Percentiles rank a stretch among this genome's conserved stretches.
phyloP scores from a whole-genome alignment of 2,888 invertebrate genomes.

The Amblyjoppa fuscipennis region DNA sequence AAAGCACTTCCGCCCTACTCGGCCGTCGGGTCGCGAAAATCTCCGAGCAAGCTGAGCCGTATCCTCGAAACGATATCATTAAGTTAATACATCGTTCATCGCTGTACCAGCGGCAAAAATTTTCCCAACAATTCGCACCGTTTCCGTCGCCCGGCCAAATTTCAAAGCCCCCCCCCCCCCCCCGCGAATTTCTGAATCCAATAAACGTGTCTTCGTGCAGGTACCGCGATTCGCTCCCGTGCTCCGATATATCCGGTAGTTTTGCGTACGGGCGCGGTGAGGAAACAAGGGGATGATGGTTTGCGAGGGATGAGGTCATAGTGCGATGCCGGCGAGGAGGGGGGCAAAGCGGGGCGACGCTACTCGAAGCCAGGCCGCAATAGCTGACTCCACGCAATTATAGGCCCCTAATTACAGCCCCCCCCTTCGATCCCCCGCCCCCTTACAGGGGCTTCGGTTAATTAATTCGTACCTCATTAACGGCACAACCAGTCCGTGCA shows the following conservation, averaged over 20 bases:
- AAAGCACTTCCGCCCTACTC: constrained; percentile 84
- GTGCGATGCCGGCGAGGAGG: constrained; percentile 23
- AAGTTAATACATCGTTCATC: constrained; percentile 1
- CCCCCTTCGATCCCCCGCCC: constrained; percentile 39
- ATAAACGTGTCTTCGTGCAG: background rate
- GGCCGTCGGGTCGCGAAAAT: constrained; percentile 70
- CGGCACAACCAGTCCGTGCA: constrained; percentile 75
- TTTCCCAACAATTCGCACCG: background rate
- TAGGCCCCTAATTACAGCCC: constrained; percentile 77
- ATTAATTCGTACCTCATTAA: constrained; percentile 84
- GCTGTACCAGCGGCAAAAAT: background rate
- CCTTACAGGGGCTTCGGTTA: constrained; percentile 77
- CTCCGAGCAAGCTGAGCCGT: constrained; percentile 19
- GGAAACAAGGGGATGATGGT: constrained; percentile 43
- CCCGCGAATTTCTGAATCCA: background rate
- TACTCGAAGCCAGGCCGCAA: constrained; percentile 78
- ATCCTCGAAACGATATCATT: constrained; percentile 70
- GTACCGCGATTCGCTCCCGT: background rate
- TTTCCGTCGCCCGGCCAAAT: background rate
- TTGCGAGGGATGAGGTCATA: constrained; percentile 40
- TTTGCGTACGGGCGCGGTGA: constrained; percentile 15
- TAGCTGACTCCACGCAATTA: constrained; percentile 79
- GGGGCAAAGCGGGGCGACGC: constrained; percentile 72
- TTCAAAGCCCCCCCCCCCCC: background rate
- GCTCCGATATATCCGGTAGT: constrained; percentile 42